Evolutionary conservation across 2,888 invertebrate genomes (phyloP), one percentile per base, ranked within the genome.

Genomic region (Drosophila paramelanica): DNA sequence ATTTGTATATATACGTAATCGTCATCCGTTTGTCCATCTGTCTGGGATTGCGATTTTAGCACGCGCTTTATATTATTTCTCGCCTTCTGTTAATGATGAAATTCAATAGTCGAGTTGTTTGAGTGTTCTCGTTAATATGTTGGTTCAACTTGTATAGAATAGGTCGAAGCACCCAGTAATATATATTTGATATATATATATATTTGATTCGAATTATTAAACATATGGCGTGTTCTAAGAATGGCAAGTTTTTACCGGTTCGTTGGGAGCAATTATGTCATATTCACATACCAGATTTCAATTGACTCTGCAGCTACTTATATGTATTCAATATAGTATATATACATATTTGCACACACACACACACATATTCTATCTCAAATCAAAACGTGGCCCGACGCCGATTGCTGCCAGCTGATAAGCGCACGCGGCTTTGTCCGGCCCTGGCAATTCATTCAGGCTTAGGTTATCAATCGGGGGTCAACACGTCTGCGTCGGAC

Each of bases 391-490:
- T 65, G 43, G 49, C 41, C 33, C 14, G 67, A 13, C 50, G 7
- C 10, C 14, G 23, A 38, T 17, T 27, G 31, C 25, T 52, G 43
- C 27, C 31, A 13, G 33, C 33, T 73, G 88, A 85, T 83, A 88
- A 81, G 67, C 25, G 7, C 27, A 27, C 20, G 51, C 64, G 43
- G 71, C 62, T 65, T 60, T 64, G 67, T 73, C 43, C 72, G 72
- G 41, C 33, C 42, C 59, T 67, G 66, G 75, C 64, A 83, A 78
- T 84, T 87, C 68, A 84, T 78, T 68, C 49, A 55, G 71, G 43
- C 59, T 25, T 57, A 68, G 88, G 83, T 88, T 84, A 84, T 84
- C 83, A 49, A 1, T 20, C 42, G 6, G 8, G 60, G 83, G 77
- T 83, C 78, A 82, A 27, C 14, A 6, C 5, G 17, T 8, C 36